A percentile compares a stretch with the other conserved stretches of the same genome.
phyloP scores from a whole-genome alignment of 2,113 vertebrate species.

The Mastomys natalensis region DNA sequence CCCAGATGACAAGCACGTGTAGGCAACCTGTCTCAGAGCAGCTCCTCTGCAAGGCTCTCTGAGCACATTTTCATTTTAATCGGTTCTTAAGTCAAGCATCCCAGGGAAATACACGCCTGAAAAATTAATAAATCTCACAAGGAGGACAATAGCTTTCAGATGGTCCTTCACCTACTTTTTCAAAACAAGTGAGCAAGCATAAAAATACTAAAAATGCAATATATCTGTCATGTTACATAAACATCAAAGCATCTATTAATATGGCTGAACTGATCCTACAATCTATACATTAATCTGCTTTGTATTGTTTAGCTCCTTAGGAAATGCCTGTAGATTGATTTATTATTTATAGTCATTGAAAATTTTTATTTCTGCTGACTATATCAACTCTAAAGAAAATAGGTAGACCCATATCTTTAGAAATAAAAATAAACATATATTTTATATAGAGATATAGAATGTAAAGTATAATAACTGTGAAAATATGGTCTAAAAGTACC shows the following conservation, averaged over 20 bases:
- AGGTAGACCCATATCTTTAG: neutral
- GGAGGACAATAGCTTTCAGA: constrained; percentile 78
- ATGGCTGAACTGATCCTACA: neutral
- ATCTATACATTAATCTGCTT: neutral
- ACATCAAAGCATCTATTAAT: neutral
- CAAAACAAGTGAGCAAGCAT: neutral
- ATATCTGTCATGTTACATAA: neutral
- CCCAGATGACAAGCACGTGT: constrained; percentile 76
- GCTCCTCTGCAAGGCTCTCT: constrained; percentile 70
- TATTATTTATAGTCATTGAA: neutral
- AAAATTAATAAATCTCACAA: constrained; percentile 83
- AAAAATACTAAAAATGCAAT: constrained; percentile 40
- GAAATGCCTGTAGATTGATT: neutral
- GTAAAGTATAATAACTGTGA: neutral
- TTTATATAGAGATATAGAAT: neutral
- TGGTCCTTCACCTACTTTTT: constrained; percentile 58
- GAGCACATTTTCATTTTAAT: constrained; percentile 87
- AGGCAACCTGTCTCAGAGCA: constrained; percentile 60
- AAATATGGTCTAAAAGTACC: neutral
- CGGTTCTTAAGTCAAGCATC: constrained; percentile 84
- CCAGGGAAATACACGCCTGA: constrained; percentile 80
- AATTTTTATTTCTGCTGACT: neutral
- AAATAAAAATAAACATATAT: neutral
- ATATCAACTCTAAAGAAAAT: neutral
- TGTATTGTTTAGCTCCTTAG: neutral